Percentiles rank a stretch among this genome's conserved stretches.
phyloP scores from a whole-genome alignment of 2,797 vertebrate species.

The Euthynnus affinis region DNA sequence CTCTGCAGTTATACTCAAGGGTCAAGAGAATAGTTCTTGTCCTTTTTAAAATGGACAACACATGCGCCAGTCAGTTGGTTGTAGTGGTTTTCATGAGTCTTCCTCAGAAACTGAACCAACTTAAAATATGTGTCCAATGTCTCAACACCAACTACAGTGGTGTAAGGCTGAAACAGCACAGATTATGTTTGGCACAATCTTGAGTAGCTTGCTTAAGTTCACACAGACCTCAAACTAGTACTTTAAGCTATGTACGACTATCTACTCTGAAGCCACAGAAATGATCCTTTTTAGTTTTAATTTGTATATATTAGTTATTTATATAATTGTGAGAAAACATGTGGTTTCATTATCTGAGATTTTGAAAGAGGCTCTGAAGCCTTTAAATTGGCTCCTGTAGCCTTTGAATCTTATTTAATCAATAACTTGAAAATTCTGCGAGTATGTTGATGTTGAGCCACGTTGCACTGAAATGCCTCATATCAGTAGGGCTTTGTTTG shows the following conservation, averaged over 20 bases:
- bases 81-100: slow-evolving; percentile 16
- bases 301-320: slow-evolving; percentile 83
- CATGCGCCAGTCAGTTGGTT: background rate
- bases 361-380: slow-evolving; percentile 40
- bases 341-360: slow-evolving; percentile 10
- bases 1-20: background rate
- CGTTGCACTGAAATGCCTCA: slow-evolving; percentile 73
- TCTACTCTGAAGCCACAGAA: slow-evolving; percentile 49
- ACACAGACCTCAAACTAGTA: slow-evolving; percentile 61
- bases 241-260: slow-evolving; percentile 35
- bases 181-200: slow-evolving; percentile 1
- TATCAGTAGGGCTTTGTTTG: slow-evolving; percentile 62
- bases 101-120: background rate
- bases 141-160: slow-evolving; percentile 25
- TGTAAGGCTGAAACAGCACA: slow-evolving; percentile 5
- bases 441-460: slow-evolving; percentile 54
- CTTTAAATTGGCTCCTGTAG: slow-evolving; percentile 56
- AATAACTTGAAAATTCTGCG: slow-evolving; percentile 28
- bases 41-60: background rate
- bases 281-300: slow-evolving; percentile 36
- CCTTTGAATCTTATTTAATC: slow-evolving; percentile 47
- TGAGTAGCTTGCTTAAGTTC: slow-evolving; percentile 12
- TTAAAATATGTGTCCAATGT: slow-evolving; percentile 21
- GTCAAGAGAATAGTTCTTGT: background rate
- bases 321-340: slow-evolving; percentile 83